Evolutionary conservation across 2,113 vertebrate genomes (phyloP).

Genomic region (Bos javanicus): DNA sequence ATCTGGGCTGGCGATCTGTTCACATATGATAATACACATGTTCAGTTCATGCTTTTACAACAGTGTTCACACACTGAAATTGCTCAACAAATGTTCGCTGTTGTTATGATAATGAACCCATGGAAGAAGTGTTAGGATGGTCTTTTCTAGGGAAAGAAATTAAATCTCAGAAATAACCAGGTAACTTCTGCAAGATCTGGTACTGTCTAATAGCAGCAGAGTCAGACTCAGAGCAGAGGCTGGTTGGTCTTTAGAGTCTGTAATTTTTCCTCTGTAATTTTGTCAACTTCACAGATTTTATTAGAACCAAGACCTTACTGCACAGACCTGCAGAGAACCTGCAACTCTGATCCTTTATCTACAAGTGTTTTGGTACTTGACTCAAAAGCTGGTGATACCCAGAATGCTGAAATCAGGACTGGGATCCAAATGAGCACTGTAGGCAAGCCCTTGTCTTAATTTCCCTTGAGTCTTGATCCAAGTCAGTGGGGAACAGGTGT

Average conservation of each 20-base stretch:
- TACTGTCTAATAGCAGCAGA: not conserved
- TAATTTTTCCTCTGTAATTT: not conserved
- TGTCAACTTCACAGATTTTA: not conserved
- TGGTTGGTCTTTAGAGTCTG: not conserved
- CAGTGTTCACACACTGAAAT: not conserved
- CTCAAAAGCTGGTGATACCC: not conserved
- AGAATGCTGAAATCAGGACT: not conserved
- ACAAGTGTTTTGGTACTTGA: not conserved
- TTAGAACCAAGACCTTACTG: conserved; percentile 10
- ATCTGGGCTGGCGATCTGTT: not conserved
- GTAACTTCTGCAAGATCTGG: not conserved
- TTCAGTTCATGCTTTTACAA: not conserved
- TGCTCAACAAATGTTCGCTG: not conserved
- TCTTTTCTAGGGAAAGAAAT: not conserved
- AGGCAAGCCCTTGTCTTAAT: not conserved
- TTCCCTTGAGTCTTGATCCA: not conserved
- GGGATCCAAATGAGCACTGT: not conserved
- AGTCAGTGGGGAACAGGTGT: conserved; percentile 67
- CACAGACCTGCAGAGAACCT: not conserved
- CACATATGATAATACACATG: not conserved
- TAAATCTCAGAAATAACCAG: not conserved
- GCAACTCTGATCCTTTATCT: not conserved
- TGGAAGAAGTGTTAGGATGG: not conserved
- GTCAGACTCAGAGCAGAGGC: not conserved
- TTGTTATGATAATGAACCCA: not conserved